A percentile compares a stretch with the other conserved stretches of the same genome.
phyloP scores from a whole-genome alignment of 2,113 vertebrate genomes.

The Anthoscopus minutus region DNA sequence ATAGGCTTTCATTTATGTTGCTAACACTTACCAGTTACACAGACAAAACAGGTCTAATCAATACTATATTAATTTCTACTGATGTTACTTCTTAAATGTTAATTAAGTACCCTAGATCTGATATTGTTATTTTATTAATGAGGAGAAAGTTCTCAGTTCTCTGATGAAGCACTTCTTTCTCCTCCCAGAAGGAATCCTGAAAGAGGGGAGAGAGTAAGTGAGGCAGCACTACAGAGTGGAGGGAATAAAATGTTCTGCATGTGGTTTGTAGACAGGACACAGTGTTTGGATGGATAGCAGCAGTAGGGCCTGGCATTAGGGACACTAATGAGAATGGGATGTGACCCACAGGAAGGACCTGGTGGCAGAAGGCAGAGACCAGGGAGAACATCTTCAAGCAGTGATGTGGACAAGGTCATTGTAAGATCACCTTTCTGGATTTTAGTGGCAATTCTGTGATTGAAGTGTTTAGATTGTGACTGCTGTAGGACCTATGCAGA shows the following conservation, averaged over 20 bases:
- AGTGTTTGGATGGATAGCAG: background rate
- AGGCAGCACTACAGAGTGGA: background rate
- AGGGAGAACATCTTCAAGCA: background rate
- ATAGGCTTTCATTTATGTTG: background rate
- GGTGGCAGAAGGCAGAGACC: too few relatives aligned
- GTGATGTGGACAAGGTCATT: background rate
- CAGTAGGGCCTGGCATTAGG: background rate
- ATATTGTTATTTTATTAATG: background rate
- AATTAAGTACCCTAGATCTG: background rate
- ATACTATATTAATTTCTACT: background rate
- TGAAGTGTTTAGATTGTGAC: background rate
- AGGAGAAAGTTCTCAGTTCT: background rate
- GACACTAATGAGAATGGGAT: background rate
- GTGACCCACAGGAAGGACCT: rapidly evolving
- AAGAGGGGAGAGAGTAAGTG: background rate
- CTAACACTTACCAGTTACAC: background rate
- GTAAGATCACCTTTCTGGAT: background rate
- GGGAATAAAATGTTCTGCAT: background rate
- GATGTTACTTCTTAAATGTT: background rate
- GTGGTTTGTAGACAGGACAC: background rate
- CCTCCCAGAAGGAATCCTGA: background rate
- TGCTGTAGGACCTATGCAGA: background rate
- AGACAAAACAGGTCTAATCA: background rate
- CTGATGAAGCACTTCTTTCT: background rate
- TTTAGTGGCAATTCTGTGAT: background rate